phyloP scores from a whole-genome alignment of 2,797 vertebrate species.

The Mergus octosetaceus region DNA sequence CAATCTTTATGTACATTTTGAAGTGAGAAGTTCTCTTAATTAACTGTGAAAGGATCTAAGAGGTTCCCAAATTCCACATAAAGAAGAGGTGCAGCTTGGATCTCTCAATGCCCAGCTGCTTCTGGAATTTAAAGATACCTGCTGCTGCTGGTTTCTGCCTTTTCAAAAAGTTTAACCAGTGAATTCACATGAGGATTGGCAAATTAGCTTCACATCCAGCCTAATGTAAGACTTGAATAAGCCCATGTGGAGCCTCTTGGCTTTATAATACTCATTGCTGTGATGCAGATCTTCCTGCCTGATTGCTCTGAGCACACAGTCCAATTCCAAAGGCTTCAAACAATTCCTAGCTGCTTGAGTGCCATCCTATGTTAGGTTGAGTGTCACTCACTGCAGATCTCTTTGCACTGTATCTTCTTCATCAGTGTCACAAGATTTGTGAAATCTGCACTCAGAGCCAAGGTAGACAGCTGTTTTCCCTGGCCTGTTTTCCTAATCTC shows the following conservation, averaged over 20 bases:
- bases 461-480: not conserved
- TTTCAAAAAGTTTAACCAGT: not conserved
- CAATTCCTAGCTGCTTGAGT: not conserved
- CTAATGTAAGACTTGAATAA: not conserved
- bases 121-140: not conserved
- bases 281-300: not conserved
- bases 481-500: not conserved
- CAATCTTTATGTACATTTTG: not conserved
- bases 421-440: not conserved
- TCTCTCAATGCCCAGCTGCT: not conserved
- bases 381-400: not conserved
- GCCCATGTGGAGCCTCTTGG: not conserved
- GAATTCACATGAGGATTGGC: not conserved
- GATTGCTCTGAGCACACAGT: not conserved
- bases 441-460: not conserved
- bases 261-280: not conserved
- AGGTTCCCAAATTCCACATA: not conserved
- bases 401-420: not conserved
- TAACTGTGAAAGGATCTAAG: not conserved
- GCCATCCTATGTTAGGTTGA: not conserved
- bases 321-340: not conserved
- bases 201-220: not conserved
- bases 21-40: not conserved
- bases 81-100: not conserved
- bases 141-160: not conserved